Base-by-base conservation (phyloP, 2,888 invertebrate species). In the Drosophila austrosaltans region DNA sequence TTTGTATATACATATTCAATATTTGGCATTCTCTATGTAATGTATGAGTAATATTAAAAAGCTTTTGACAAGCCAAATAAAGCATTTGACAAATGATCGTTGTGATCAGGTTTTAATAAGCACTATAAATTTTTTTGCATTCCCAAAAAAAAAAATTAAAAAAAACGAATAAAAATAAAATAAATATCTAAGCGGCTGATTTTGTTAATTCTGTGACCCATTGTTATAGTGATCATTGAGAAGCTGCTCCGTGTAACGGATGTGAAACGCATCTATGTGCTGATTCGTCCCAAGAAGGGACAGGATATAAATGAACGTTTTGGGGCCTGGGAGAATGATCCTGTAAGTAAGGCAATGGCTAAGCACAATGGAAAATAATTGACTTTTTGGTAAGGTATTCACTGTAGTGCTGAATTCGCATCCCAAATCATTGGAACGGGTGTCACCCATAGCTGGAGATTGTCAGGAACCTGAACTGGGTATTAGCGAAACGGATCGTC, bases 301-400 rank as follows among this genome's bases (percentile, higher is more conserved):
- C 95, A 95, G 88, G 94, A 95, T 77, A 93, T 95, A 53, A 94
- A 94, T 77, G 93, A 95, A 0, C 93, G 96, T 66, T 91, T 96
- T 59, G 95, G 95, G 10, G 94, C 95, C 77, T 93, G 96, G 16
- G 95, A 96, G 76, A 94, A 95, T 12, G 95, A 96, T 79, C 93
- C 94, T 28, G 94, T 95, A 89, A 94, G 88, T 32, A 32, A 20
- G 12, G 20, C n/a, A 6, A n/a, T 30, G 32, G 8, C n/a, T 10
- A 30, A 22, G 16, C 12, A 64, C 2, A 7, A 20, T 8, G 16
- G 6, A 25, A 40, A 53, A 25, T 5, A 10, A 7, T 28, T 53
- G 10, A 0, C 6, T n/a, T 4, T 2, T 59, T 20, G 16, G 4
- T 5, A 44, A 82, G 84, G 42, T 75, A 3, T 69, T 75, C 36